A percentile compares a stretch with the other conserved stretches of the same genome.
Evolutionary conservation across 2,888 invertebrate genomes (phyloP).

Genomic region (Yponomeuta evonymella): DNA sequence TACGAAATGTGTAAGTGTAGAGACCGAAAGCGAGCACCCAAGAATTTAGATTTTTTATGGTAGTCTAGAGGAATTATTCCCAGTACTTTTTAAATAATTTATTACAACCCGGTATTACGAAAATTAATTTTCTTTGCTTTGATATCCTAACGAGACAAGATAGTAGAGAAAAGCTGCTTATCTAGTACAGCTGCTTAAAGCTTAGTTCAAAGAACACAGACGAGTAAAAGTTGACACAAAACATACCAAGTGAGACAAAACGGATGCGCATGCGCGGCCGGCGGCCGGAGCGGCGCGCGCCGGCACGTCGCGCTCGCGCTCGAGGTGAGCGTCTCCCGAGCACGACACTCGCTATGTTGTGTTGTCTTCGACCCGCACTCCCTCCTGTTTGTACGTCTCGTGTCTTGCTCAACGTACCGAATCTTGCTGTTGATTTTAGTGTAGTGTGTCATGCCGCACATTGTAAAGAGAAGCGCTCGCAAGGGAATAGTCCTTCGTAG

Average conservation of each 20-base stretch:
- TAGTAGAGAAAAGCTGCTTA: slow-evolving; percentile 45
- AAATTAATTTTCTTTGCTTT: neutral
- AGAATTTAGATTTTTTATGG: slow-evolving; percentile 60
- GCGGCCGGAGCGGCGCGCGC: slow-evolving; percentile 13
- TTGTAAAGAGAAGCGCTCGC: slow-evolving; percentile 52
- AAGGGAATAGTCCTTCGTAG: slow-evolving; percentile 54
- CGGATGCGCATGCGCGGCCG: neutral
- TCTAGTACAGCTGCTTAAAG: slow-evolving; percentile 60
- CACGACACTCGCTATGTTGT: slow-evolving; percentile 23
- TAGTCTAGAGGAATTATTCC: slow-evolving; percentile 62
- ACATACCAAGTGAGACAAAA: slow-evolving; percentile 2
- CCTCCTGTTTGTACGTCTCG: slow-evolving; percentile 61
- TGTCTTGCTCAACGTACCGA: slow-evolving; percentile 66
- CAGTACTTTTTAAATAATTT: slow-evolving; percentile 38
- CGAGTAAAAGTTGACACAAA: neutral
- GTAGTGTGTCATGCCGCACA: slow-evolving; percentile 69
- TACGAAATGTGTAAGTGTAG: slow-evolving; percentile 59
- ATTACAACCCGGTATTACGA: neutral
- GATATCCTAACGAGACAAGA: slow-evolving; percentile 7
- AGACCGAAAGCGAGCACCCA: slow-evolving; percentile 38
- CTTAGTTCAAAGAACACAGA: slow-evolving; percentile 41
- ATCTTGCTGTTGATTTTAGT: slow-evolving; percentile 69
- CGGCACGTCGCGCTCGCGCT: slow-evolving; percentile 17
- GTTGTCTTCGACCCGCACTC: slow-evolving; percentile 28
- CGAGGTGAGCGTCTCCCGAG: slow-evolving; percentile 23